Evolutionary conservation across 2,113 vertebrate genomes (phyloP).

Genomic region (Cygnus atratus): DNA sequence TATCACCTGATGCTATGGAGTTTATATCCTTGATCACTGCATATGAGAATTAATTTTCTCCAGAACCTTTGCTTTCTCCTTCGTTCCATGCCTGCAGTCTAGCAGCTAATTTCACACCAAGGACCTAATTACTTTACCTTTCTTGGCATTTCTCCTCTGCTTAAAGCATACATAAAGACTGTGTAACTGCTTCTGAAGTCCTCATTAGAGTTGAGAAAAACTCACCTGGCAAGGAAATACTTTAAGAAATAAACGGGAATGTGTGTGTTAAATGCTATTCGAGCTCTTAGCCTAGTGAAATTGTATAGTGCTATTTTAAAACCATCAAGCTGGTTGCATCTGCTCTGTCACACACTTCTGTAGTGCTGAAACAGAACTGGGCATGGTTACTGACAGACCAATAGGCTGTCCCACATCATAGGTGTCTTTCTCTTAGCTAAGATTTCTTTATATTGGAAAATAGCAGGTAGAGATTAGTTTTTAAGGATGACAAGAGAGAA

Average conservation of each 20-base stretch:
- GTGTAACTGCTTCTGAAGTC: background rate
- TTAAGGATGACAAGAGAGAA: background rate
- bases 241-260: background rate
- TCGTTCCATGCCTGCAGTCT: background rate
- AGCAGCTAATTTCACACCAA: constrained; percentile 20
- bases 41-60: constrained; percentile 30
- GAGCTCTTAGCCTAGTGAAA: background rate
- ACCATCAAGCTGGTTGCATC: background rate
- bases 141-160: constrained; percentile 17
- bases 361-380: background rate
- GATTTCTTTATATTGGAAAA: background rate
- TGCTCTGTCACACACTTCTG: background rate
- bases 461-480: background rate
- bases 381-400: background rate
- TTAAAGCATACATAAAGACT: background rate
- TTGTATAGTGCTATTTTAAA: background rate
- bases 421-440: background rate
- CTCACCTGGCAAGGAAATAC: background rate
- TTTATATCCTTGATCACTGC: background rate
- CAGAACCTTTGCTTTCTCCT: constrained; percentile 3
- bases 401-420: background rate
- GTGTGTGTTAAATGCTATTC: background rate
- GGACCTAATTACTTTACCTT: constrained; percentile 42
- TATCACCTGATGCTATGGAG: background rate
- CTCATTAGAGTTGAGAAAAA: constrained; percentile 21